Percentiles rank a stretch among this genome's conserved stretches.
phyloP scores from a whole-genome alignment of 2,888 invertebrate species.

The Subacronicta megacephala region DNA sequence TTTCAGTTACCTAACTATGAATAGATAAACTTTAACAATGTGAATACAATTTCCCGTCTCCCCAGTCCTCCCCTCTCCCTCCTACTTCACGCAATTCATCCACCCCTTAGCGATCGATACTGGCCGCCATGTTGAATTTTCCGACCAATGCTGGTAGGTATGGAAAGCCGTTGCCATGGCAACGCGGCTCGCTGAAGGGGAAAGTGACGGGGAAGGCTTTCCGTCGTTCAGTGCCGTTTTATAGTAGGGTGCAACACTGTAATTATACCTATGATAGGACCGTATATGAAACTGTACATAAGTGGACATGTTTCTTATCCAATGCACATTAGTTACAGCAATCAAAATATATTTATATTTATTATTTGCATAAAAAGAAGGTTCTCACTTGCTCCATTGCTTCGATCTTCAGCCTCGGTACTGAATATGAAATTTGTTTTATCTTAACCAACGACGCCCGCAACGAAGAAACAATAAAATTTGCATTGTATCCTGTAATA shows the following conservation, averaged over 20 bases:
- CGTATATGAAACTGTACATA: constrained; percentile 22
- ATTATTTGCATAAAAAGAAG: too few relatives aligned
- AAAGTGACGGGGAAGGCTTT: constrained; percentile 81
- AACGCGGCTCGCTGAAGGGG: constrained; percentile 81
- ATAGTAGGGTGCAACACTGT: constrained; percentile 45
- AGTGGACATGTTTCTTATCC: neutral
- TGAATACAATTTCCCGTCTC: constrained; percentile 71
- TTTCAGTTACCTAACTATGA: constrained; percentile 47
- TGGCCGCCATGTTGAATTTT: constrained; percentile 88
- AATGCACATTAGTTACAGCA: neutral
- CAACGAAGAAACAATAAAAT: too few relatives aligned
- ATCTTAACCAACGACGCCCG: too few relatives aligned
- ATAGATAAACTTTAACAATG: constrained; percentile 56
- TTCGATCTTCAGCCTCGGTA: too few relatives aligned
- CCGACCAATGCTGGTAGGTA: constrained; percentile 87
- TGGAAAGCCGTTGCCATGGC: constrained; percentile 83
- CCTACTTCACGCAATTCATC: constrained; percentile 60
- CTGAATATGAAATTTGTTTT: too few relatives aligned
- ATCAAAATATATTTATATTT: too few relatives aligned
- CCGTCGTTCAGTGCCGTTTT: constrained; percentile 53
- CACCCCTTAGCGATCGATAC: constrained; percentile 81
- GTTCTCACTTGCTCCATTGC: too few relatives aligned
- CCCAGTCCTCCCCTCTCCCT: constrained; percentile 58
- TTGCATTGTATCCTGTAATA: too few relatives aligned
- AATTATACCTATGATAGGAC: constrained; percentile 46